Evolutionary conservation across 1,140 invertebrate species (phyloP), one percentile per base, ranked within the genome.

Genomic region (Drosophila prosaltans): DNA sequence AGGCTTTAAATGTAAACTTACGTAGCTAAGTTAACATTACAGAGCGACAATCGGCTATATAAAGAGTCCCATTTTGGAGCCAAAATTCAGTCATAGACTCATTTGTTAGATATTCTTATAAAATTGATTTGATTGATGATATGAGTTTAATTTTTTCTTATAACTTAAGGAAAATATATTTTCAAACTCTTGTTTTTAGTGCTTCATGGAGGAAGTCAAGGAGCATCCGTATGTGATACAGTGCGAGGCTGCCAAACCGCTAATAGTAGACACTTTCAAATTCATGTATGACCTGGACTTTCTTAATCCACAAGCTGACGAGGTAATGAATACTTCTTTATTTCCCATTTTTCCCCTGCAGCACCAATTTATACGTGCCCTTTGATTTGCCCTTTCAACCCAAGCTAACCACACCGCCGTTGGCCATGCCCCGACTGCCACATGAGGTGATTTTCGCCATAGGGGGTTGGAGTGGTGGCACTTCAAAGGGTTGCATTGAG

Each of bases 401-500:
- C 24, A 71, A 95, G 85, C 92, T 95, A 6, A 94, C 93, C 40
- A 94, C 95, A 62, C 94, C 94, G 7, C 93, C 94, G 64, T 91
- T 95, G 16, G 93, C 94, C 1, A 92, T 95, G 60, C 95, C 95
- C 0, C 90, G 96, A 60, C 93, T 96, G 10, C 96, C 96, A 0
- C 94, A 95, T 73, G 95, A 96, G 90, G 93, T 95, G 5, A 91
- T 96, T 1, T 96, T 96, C 80, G 95, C 95, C 0, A 94, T 97
- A 65, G 96, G 96, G 5, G 97, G 97, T 1, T 97, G 97, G 97
- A 96, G 95, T 81, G 95, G 95, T 8, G 96, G 96, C 10, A 95
- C 95, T 4, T 96, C 96, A 0, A 96, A 96, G 16, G 95, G 94
- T 70, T 95, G 95, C 80, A 94, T 97, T 45, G 96, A 97, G 90